Conservation (phyloP, 2,113 vertebrate genomes). For the Zosterops hypoxanthus region DNA sequence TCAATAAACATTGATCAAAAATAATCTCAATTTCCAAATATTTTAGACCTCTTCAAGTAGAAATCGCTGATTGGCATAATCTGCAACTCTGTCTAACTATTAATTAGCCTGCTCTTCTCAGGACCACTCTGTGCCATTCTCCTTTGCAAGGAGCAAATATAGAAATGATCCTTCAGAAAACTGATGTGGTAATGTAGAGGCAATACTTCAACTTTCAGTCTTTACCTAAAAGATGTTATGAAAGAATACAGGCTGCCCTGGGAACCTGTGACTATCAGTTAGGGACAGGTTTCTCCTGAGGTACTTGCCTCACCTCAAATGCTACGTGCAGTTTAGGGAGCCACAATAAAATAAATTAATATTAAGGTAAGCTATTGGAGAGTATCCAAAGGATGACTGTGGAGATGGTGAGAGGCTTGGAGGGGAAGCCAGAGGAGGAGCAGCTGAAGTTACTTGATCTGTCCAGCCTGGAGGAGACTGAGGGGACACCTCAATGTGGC, state of each 20-base stretch:
- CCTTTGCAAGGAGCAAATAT: not conserved
- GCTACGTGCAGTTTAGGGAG: no score
- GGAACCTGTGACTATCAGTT: not conserved
- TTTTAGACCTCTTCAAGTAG: not conserved
- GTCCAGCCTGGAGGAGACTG: not conserved
- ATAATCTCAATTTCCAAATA: not conserved
- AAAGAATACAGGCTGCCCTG: not conserved
- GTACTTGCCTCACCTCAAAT: no score
- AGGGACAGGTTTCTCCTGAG: not conserved
- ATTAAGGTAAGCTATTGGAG: not conserved
- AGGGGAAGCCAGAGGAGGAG: not conserved
- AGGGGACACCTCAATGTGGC: not conserved
- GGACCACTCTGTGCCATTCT: not conserved
- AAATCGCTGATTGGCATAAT: not conserved
- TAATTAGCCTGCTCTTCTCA: not conserved
- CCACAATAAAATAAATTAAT: not conserved
- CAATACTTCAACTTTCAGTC: not conserved
- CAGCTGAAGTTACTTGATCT: not conserved
- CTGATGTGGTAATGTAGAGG: not conserved
- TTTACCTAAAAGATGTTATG: not conserved
- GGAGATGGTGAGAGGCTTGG: not conserved
- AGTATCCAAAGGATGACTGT: not conserved
- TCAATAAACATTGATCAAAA: not conserved
- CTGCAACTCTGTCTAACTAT: not conserved
- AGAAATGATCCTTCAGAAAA: not conserved